phyloP scores from a whole-genome alignment of 1,140 invertebrate genomes.

The Diabrotica virgifera region DNA sequence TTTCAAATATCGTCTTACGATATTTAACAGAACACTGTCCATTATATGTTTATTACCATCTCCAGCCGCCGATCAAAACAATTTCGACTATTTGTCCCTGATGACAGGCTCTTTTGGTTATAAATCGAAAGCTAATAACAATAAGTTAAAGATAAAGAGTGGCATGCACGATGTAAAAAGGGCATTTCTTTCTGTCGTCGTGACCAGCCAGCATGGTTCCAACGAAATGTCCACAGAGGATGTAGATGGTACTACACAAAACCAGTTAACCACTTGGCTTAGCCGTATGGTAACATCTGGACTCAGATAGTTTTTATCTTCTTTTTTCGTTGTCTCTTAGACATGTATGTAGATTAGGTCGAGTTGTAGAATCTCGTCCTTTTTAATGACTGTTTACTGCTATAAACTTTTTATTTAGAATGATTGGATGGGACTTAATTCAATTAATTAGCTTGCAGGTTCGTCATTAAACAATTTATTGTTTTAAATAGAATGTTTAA shows the following conservation, averaged over 20 bases:
- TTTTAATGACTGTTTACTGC: not conserved
- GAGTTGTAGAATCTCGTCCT: not conserved
- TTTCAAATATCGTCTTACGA: too few species aligned
- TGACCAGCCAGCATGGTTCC: constrained; percentile 21
- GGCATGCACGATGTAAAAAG: constrained; percentile 12
- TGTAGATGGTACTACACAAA: constrained; percentile 4
- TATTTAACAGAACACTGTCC: too few species aligned
- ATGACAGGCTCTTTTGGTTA: not conserved
- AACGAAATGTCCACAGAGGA: constrained; percentile 15
- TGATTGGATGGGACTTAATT: too few species aligned
- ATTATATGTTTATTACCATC: too few species aligned
- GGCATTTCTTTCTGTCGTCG: constrained; percentile 15
- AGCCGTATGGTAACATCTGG: constrained; percentile 1
- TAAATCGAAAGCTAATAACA: constrained; percentile 20
- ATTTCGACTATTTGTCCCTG: constrained; percentile 31
- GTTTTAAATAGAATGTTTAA: too few species aligned
- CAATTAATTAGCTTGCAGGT: too few species aligned
- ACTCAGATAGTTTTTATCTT: not conserved
- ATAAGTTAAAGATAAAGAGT: constrained; percentile 19
- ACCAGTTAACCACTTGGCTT: constrained; percentile 7
- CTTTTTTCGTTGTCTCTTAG: not conserved
- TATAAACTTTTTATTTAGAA: not conserved
- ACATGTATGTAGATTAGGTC: not conserved
- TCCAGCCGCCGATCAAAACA: too few species aligned
- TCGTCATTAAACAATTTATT: too few species aligned